Percentiles rank a stretch among this genome's conserved stretches.
Evolutionary conservation across 2,113 vertebrate genomes (phyloP).

Genomic region (Zosterops lateralis): DNA sequence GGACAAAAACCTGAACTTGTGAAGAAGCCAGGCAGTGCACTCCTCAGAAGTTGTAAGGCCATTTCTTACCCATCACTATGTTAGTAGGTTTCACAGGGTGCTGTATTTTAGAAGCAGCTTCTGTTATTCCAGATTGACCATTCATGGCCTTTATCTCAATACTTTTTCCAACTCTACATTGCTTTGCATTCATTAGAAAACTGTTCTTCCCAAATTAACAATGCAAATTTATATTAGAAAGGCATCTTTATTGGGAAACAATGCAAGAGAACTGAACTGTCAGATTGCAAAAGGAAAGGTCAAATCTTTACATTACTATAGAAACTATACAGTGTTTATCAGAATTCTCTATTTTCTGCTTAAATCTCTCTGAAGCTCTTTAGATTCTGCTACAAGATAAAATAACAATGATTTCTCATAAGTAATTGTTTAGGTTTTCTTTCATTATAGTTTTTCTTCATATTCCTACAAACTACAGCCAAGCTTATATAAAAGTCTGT

Average conservation of each 20-base stretch:
- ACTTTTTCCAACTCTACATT: neutral
- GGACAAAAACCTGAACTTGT: neutral
- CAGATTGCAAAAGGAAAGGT: neutral
- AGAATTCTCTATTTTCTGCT: neutral
- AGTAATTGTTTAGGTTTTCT: neutral
- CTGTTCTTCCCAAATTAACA: neutral
- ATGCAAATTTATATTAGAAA: neutral
- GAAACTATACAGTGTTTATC: neutral
- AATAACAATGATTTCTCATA: neutral
- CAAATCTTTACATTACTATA: neutral
- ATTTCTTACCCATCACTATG: neutral
- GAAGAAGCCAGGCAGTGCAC: neutral
- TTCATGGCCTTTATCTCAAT: neutral
- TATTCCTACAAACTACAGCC: neutral
- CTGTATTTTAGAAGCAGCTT: constrained; percentile 3
- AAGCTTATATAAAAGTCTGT: neutral
- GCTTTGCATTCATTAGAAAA: neutral
- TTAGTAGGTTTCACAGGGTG: neutral
- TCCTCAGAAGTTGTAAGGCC: neutral
- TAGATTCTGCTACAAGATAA: neutral
- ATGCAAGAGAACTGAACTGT: neutral
- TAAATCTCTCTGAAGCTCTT: neutral
- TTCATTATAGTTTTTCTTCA: neutral
- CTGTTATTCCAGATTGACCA: constrained; percentile 3
- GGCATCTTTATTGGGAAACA: neutral